These are phyloP conservation scores for Rugalucina vietnamica DNA, from an alignment of 2,888 invertebrate species.

Conservation along the genomic window DNA sequence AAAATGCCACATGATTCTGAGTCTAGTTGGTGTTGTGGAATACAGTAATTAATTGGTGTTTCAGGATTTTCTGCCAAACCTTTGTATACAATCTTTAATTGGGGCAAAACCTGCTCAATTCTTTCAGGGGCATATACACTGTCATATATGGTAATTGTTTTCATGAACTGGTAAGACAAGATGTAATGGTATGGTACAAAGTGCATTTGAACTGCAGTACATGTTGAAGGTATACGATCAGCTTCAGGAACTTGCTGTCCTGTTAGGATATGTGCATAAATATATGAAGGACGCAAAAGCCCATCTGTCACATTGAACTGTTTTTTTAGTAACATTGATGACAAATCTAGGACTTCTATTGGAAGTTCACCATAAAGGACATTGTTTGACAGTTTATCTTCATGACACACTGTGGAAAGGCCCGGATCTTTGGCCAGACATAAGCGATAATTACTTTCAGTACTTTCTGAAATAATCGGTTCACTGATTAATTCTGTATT, in stretches of 20 bases:
- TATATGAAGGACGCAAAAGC: not conserved
- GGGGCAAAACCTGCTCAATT: not conserved
- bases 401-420: not conserved
- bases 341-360: not conserved
- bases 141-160: slow-evolving; percentile 19
- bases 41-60: slow-evolving; percentile 19
- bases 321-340: not conserved
- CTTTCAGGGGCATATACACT: not conserved
- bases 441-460: not conserved
- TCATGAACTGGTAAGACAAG: not conserved
- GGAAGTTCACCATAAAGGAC: not conserved
- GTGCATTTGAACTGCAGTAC: slow-evolving; percentile 24
- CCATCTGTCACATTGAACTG: not conserved
- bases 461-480: not conserved
- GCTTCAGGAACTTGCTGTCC: not conserved
- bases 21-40: slow-evolving; percentile 14
- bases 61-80: not conserved
- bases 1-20: slow-evolving; percentile 26
- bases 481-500: not conserved
- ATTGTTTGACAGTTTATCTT: not conserved
- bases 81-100: slow-evolving; percentile 2
- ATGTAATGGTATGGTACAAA: slow-evolving; percentile 21
- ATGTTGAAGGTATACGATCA: not conserved
- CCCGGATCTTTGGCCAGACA: not conserved
- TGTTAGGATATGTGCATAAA: not conserved